Base-by-base conservation (phyloP, 2,888 invertebrate genomes). In the Lepidocyrtinus sp. region DNA sequence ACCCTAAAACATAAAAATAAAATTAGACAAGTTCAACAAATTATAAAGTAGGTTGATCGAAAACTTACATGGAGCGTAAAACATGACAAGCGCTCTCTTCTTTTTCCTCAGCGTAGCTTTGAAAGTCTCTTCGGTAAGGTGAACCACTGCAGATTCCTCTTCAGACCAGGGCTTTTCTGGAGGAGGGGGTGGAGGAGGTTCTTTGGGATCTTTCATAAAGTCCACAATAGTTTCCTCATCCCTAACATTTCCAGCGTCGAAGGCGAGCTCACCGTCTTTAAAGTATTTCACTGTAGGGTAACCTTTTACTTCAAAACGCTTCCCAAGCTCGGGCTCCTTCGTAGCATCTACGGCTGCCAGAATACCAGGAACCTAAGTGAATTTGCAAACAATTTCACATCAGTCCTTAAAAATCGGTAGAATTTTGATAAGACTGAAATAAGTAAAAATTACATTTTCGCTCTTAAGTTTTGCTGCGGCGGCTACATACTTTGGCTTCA, bases 51-150 rank as follows among this genome's bases (percentile, higher is more conserved):
- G 36, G 77, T 50, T n/a, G n/a, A n/a, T n/a, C n/a, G n/a, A 24
- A 62, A 36, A 92, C 94, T 92, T 89, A 96, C 96, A 97, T 12
- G 96, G 96, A 0, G 96, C 96, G 89, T 96, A 96, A 89, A 96
- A 97, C 93, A 96, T 96, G 77, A 96, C 93, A 68, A 97, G 88
- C 1, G 93, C 94, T 89, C 96, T 95, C 87, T 95, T 96, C 89
- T 95, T 93, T 88, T 95, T 95, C 88, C 94, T 94, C 59, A 96
- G 90, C 68, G 93, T 91, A 63, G 91, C 88, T 86, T 93, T 93
- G 89, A 96, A 96, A 79, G 90, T 92, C 78, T 93, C 91, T 61
- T 93, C 92, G 85, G 91, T 91, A 70, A 96, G 91, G 89, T 96
- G 96, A 61, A 94, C 91, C 63, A 97, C 95, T 85, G 93, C 91